Evolutionary conservation across 1,140 invertebrate genomes (phyloP).

Genomic region (Leptinotarsa texana): DNA sequence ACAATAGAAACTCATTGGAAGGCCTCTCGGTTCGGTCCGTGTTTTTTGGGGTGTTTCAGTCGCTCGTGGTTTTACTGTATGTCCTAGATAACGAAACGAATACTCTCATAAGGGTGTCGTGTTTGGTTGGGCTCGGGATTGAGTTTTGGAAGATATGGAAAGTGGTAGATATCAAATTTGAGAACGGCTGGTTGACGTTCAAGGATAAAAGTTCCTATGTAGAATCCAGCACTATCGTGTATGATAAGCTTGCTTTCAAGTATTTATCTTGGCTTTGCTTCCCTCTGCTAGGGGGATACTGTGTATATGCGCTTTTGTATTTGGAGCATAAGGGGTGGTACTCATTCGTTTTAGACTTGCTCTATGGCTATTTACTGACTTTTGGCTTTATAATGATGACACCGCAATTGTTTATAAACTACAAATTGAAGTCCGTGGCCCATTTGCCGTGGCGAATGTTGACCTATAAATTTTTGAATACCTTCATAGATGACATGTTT

Average conservation of each 20-base stretch:
- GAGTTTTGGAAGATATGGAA: constrained; percentile 99
- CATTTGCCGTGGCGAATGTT: constrained; percentile 99
- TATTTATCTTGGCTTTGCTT: constrained; percentile 96
- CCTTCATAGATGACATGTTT: constrained; percentile 99
- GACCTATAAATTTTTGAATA: constrained; percentile 99
- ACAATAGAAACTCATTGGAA: constrained; percentile 94
- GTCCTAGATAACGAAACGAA: constrained; percentile 99
- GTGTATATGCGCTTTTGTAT: constrained; percentile 95
- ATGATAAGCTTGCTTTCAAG: constrained; percentile 94
- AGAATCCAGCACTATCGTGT: constrained; percentile 91
- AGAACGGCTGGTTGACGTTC: constrained; percentile 77
- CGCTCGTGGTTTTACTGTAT: constrained; percentile 91
- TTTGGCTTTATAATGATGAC: constrained; percentile 99
- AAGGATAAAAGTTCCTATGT: constrained; percentile 96
- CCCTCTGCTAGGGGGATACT: constrained; percentile 90
- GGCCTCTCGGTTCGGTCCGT: constrained; percentile 96
- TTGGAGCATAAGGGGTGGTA: constrained; percentile 97
- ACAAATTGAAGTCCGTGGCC: constrained; percentile 98
- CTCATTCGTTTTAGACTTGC: constrained; percentile 84
- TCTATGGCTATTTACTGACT: constrained; percentile 97
- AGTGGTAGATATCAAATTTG: constrained; percentile 84
- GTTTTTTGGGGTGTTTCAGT: constrained; percentile 99
- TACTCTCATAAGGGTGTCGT: constrained; percentile 89
- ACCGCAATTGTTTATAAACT: constrained; percentile 98
- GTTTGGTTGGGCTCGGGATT: constrained; percentile 92